Base-by-base conservation (phyloP, 2,797 vertebrate genomes). In the Chromis chromis region DNA sequence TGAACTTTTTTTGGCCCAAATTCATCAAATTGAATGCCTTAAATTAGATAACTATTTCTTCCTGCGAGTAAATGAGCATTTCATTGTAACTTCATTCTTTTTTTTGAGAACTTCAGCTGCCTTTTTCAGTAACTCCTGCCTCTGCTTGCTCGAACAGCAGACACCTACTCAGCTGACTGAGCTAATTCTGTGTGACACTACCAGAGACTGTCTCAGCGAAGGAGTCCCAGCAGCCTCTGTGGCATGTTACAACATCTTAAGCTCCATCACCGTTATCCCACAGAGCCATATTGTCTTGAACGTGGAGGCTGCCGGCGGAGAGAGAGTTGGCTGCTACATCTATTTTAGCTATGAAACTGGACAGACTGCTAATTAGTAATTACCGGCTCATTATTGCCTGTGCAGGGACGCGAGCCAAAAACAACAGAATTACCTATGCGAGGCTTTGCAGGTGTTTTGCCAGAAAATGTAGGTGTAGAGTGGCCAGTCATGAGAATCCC, bases 331-430 rank as follows among this genome's bases (percentile, higher is more conserved):
- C 70, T 63, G 40, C 4, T 60, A 40, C 70, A 68, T 78, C 70
- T 79, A 58, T 79, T 76, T 83, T 66, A 76, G 42, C 70, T 75
- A 36, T 79, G 71, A 54, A 56, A 78, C 48, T 61, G 59, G 55
- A 68, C 58, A 57, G 68, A 78, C 46, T 74, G 54, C 67, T 86
- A 76, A 86, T 83, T 75, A 82, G 78, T 80, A 78, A 85, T 89
- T 82, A 83, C 55, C n/a, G 52, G 56, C 62, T 81, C 78, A 78
- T 89, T 84, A 74, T 55, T 81, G 68, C 50, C 56, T 62, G 58
- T 54, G 48, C 60, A 69, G 81, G 33, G 65, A 82, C 19, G 22
- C 22, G 3, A 6, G 76, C 83, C 76, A 78, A 68, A 75, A 82
- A 74, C 61, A 70, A 65, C 62, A 52, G 10, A 79, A 80, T 76